These are phyloP conservation scores for Bugula neritina DNA, from an alignment of 2,888 invertebrate species.

Conservation along the genomic window DNA sequence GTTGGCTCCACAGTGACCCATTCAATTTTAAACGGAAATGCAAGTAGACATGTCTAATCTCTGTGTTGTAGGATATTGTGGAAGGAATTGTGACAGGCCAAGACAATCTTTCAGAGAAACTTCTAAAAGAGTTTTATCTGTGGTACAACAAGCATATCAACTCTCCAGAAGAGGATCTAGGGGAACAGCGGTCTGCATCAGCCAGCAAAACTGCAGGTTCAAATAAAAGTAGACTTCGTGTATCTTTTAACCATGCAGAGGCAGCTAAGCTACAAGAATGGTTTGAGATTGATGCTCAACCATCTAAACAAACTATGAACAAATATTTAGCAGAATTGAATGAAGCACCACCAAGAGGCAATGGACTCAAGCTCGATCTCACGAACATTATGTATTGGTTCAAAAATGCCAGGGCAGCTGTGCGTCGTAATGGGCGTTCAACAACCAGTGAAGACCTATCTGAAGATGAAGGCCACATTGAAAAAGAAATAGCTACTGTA, in stretches of 20 bases:
- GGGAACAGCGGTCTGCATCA: not conserved
- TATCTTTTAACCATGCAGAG: constrained; percentile 95
- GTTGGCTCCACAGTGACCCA: constrained; percentile 3
- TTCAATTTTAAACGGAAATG: not conserved
- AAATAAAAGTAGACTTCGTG: constrained; percentile 69
- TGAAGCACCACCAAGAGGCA: constrained; percentile 72
- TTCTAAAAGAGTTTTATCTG: not conserved
- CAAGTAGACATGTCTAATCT: not conserved
- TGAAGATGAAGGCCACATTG: constrained; percentile 17
- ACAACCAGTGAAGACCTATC: constrained; percentile 36
- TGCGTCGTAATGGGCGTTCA: constrained; percentile 73
- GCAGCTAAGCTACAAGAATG: constrained; percentile 90
- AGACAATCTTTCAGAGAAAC: not conserved
- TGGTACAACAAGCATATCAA: constrained; percentile 20
- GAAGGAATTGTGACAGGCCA: constrained; percentile 9
- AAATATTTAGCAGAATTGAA: constrained; percentile 91
- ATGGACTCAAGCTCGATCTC: constrained; percentile 82
- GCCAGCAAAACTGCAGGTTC: not conserved
- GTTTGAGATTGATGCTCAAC: constrained; percentile 96
- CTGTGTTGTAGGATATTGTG: constrained; percentile 14
- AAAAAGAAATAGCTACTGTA: constrained; percentile 29
- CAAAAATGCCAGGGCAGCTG: constrained; percentile 92
- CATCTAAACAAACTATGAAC: constrained; percentile 90
- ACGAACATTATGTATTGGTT: constrained; percentile 85
- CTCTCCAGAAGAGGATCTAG: not conserved